phyloP scores from a whole-genome alignment of 2,888 invertebrate species.

The Arctia plantaginis region DNA sequence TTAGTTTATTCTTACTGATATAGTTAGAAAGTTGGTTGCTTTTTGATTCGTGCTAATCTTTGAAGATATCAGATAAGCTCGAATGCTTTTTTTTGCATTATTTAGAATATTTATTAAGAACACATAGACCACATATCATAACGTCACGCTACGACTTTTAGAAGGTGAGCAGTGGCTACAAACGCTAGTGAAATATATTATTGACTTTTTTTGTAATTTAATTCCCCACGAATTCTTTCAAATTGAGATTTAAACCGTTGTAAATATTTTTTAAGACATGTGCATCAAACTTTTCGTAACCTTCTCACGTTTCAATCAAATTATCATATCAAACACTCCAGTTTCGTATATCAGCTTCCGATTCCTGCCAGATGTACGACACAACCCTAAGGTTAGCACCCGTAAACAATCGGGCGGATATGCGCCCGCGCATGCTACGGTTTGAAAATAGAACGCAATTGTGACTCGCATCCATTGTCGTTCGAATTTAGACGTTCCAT shows the following conservation, averaged over 20 bases:
- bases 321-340: conserved; percentile 24
- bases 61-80: too few relatives aligned
- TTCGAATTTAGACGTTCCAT: conserved; percentile 70
- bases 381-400: conserved; percentile 32
- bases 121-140: too few relatives aligned
- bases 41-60: too few relatives aligned
- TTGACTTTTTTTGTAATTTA: not conserved
- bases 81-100: too few relatives aligned
- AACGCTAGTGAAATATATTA: not conserved
- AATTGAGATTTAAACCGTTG: not conserved
- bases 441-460: conserved; percentile 71
- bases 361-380: conserved; percentile 22
- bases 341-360: conserved; percentile 24
- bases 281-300: not conserved
- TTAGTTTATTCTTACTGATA: too few relatives aligned
- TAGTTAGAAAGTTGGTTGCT: too few relatives aligned
- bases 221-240: not conserved
- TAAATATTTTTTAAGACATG: not conserved
- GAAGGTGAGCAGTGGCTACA: too few relatives aligned
- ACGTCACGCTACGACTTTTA: too few relatives aligned
- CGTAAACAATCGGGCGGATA: conserved; percentile 64
- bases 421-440: conserved; percentile 60
- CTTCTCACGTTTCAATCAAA: conserved; percentile 24
- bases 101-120: too few relatives aligned
- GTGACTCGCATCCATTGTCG: conserved; percentile 65